Conservation (phyloP, 2,888 invertebrate genomes). For the Heliconius aoede region DNA sequence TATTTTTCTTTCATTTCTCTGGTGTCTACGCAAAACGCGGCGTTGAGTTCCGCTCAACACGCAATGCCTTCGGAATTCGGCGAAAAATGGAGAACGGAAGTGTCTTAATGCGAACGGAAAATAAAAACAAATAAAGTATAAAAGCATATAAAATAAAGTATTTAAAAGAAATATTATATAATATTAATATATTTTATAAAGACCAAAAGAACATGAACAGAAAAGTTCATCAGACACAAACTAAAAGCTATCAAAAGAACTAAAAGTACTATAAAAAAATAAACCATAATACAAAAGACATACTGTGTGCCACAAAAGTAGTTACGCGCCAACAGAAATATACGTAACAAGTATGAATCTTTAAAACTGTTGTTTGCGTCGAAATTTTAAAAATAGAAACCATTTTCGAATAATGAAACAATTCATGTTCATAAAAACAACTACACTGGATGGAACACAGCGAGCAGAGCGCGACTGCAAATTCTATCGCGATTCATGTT, state of each 20-base stretch:
- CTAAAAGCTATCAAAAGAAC: conserved; percentile 5
- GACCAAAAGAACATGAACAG: neutral
- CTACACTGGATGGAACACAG: conserved; percentile 5
- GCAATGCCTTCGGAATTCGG: no score
- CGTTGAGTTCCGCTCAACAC: no score
- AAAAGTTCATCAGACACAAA: neutral
- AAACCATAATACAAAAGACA: neutral
- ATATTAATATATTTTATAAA: no score
- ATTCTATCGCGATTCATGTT: conserved; percentile 30
- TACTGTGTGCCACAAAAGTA: neutral
- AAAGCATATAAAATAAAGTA: no score
- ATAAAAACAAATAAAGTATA: neutral
- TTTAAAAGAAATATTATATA: no score
- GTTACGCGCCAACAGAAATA: neutral
- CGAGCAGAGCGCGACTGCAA: conserved; percentile 19
- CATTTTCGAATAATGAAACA: conserved; percentile 23
- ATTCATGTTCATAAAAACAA: conserved; percentile 23
- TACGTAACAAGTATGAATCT: conserved; percentile 1
- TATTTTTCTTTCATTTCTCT: no score
- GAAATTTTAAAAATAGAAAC: conserved; percentile 13
- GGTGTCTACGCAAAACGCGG: no score
- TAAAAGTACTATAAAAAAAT: neutral
- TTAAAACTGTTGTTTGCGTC: conserved; percentile 1
- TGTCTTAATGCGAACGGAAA: neutral
- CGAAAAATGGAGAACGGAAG: no score